Evolutionary conservation across 1,140 invertebrate genomes (phyloP).

Genomic region (Anoplophora glabripennis): DNA sequence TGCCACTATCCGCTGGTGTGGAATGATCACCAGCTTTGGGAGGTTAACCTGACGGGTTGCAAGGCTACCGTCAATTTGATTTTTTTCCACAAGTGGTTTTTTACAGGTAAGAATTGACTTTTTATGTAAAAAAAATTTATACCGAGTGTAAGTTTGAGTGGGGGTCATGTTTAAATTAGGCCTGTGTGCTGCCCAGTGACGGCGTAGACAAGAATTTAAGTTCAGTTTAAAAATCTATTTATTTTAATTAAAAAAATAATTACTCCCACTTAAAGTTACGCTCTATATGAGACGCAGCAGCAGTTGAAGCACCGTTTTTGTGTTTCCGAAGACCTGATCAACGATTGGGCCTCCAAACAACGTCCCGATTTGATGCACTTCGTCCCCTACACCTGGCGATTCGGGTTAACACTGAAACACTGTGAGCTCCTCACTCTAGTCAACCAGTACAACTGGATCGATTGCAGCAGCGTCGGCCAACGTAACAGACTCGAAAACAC

Average conservation of each 20-base stretch:
- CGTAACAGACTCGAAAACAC: conserved; percentile 70
- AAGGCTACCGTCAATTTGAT: conserved; percentile 91
- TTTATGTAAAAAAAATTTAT: too few relatives aligned
- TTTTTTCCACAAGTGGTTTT: conserved; percentile 93
- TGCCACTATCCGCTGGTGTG: conserved; percentile 87
- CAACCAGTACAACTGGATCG: conserved; percentile 99
- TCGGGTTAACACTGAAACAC: conserved; percentile 87
- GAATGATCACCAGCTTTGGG: conserved; percentile 95
- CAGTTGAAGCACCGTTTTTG: conserved; percentile 12
- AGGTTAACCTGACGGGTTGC: conserved; percentile 83
- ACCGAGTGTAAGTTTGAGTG: too few relatives aligned
- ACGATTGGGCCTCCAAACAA: conserved; percentile 92
- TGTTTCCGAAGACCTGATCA: conserved; percentile 72
- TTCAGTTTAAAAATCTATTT: too few relatives aligned
- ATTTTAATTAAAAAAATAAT: not conserved
- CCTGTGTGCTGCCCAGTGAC: too few relatives aligned
- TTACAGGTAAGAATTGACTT: conserved; percentile 63
- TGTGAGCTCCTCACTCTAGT: conserved; percentile 93
- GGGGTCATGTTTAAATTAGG: too few relatives aligned
- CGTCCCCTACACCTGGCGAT: conserved; percentile 95
- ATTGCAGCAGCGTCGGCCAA: conserved; percentile 91
- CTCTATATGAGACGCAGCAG: too few relatives aligned
- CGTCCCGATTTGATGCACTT: conserved; percentile 90
- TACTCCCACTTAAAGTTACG: not conserved
- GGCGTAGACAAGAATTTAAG: too few relatives aligned